These are phyloP conservation scores for Malacoraja senta DNA, from an alignment of 2,797 vertebrate species.

Conservation along the genomic window DNA sequence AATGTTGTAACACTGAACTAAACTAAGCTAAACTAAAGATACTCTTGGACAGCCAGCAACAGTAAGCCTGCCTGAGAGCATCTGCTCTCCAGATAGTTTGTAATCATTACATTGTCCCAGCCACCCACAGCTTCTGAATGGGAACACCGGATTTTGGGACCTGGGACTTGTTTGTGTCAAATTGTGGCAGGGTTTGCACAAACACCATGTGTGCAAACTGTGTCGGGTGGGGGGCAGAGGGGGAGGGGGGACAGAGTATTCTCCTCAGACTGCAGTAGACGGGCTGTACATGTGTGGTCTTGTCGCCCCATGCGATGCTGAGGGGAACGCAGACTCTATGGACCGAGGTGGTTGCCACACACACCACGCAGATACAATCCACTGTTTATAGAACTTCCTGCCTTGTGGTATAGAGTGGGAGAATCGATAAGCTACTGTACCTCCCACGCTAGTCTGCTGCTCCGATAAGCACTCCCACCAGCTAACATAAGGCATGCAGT, in stretches of 20 bases:
- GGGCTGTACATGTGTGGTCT: constrained; percentile 11
- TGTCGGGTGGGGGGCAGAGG: not conserved
- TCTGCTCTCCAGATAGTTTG: not conserved
- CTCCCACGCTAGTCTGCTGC: not conserved
- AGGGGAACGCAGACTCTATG: not conserved
- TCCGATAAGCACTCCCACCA: not conserved
- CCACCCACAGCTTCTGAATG: constrained; percentile 20
- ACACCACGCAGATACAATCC: not conserved
- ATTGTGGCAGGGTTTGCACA: not conserved
- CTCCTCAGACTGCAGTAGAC: not conserved
- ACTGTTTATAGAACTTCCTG: not conserved
- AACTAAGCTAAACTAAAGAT: too few relatives aligned
- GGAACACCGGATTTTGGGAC: not conserved
- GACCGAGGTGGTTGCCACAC: not conserved
- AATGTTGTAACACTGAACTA: too few relatives aligned
- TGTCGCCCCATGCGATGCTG: not conserved
- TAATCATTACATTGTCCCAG: not conserved
- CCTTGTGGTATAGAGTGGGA: not conserved
- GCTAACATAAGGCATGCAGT: not conserved
- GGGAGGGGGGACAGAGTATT: too few relatives aligned
- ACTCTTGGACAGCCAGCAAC: not conserved
- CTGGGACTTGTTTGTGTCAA: not conserved
- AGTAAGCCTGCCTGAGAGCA: not conserved
- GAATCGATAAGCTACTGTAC: not conserved
- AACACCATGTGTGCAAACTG: not conserved